phyloP scores from a whole-genome alignment of 2,113 vertebrate species.

The Silurus meridionalis region DNA sequence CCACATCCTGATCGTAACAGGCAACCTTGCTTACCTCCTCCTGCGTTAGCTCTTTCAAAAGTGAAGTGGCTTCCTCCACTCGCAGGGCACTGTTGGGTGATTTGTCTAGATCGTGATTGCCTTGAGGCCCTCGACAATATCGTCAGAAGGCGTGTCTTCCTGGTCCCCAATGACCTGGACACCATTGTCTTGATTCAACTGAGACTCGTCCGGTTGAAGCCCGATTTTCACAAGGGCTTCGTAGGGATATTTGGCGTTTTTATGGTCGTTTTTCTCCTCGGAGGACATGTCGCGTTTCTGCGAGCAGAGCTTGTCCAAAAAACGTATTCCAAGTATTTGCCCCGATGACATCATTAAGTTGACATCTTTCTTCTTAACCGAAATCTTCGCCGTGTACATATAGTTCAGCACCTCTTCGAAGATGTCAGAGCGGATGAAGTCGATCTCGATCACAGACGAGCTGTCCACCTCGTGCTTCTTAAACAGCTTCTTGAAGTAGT shows the following conservation, averaged over 20 bases:
- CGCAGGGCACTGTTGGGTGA: conserved; percentile 82
- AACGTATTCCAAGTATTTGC: conserved; percentile 94
- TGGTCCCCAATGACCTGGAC: conserved; percentile 95
- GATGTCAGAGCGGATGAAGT: conserved; percentile 94
- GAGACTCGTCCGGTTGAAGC: conserved; percentile 77
- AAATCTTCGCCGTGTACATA: conserved; percentile 97
- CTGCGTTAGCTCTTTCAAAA: conserved; percentile 92
- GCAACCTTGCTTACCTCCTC: conserved; percentile 96
- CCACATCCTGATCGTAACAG: conserved; percentile 97
- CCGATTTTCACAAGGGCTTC: conserved; percentile 78
- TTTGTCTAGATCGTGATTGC: conserved; percentile 83
- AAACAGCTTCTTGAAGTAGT: conserved; percentile 98
- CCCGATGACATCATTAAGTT: conserved; percentile 99
- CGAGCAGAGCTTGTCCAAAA: conserved; percentile 95
- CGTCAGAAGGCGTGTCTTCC: conserved; percentile 82
- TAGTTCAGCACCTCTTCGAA: conserved; percentile 98
- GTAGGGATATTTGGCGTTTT: conserved; percentile 78
- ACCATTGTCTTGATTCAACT: conserved; percentile 79
- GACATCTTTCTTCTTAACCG: conserved; percentile 93
- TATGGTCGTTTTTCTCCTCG: conserved; percentile 77
- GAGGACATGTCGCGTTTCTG: conserved; percentile 92
- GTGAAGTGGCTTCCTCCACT: conserved; percentile 86
- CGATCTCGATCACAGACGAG: conserved; percentile 95
- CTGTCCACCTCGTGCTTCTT: conserved; percentile 96
- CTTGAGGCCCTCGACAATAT: conserved; percentile 80